Percentiles rank a stretch among this genome's conserved stretches.
Evolutionary conservation across 2,113 vertebrate genomes (phyloP).

Genomic region (Muntiacus reevesi): DNA sequence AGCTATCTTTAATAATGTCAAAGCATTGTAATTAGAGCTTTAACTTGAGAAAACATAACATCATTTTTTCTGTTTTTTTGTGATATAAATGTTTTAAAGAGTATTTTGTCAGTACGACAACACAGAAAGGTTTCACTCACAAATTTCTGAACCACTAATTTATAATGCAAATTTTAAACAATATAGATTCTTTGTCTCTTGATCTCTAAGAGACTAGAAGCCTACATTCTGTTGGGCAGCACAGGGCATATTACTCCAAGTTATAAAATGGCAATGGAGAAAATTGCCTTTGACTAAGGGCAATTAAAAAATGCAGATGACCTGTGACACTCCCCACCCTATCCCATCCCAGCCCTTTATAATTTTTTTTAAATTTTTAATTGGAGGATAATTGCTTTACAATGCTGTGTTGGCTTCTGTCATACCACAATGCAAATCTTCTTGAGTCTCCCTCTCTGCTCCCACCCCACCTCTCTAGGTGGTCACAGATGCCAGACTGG

Average conservation of each 20-base stretch:
- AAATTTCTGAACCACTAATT: not conserved
- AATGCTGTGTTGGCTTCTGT: not conserved
- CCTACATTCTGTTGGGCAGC: not conserved
- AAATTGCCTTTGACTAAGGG: not conserved
- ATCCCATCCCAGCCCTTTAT: not conserved
- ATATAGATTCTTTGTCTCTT: not conserved
- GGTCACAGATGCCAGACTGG: not conserved
- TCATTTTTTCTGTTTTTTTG: not conserved
- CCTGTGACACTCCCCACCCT: not conserved
- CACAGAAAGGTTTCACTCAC: not conserved
- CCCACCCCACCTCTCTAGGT: not conserved
- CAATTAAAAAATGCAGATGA: not conserved
- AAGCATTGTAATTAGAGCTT: not conserved
- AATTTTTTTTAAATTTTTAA: not conserved
- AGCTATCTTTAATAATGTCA: not conserved
- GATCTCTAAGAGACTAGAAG: not conserved
- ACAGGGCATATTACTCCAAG: not conserved
- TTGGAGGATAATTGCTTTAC: not conserved
- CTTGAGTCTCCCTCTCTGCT: not conserved
- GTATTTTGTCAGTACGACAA: not conserved
- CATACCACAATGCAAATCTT: not conserved
- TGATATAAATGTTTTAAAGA: not conserved
- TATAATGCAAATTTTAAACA: not conserved
- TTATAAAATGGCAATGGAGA: not conserved
- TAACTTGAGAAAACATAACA: not conserved